A percentile compares a stretch with the other conserved stretches of the same genome.
These are phyloP conservation scores for Lucilia sericata DNA, from an alignment of 1,140 invertebrate species.

Conservation along the genomic window DNA sequence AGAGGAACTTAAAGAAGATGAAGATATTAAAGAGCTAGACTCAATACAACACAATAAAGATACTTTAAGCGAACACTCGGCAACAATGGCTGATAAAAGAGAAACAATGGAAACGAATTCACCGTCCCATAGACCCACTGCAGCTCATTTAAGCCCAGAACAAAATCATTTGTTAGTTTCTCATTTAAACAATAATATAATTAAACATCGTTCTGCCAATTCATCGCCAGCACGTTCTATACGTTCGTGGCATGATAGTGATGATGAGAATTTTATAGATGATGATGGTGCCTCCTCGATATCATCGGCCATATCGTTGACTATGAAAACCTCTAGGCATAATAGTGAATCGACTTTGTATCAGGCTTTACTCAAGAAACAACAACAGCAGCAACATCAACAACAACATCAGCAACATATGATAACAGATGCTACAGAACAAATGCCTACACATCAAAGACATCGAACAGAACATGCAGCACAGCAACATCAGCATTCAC, in stretches of 20 bases:
- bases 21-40: conserved; percentile 46
- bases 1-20: conserved; percentile 57
- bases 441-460: conserved; percentile 46
- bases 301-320: conserved; percentile 64
- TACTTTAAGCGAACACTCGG: not conserved
- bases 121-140: not conserved
- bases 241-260: conserved; percentile 60
- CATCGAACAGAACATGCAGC: conserved; percentile 40
- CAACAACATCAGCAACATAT: conserved; percentile 56
- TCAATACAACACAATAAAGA: conserved; percentile 50
- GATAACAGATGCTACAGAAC: conserved; percentile 51
- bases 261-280: conserved; percentile 51
- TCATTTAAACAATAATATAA: conserved; percentile 44
- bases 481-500: conserved; percentile 44
- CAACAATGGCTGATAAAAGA: not conserved
- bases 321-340: conserved; percentile 59
- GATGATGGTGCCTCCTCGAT: conserved; percentile 61
- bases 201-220: conserved; percentile 59
- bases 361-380: conserved; percentile 41
- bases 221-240: conserved; percentile 62
- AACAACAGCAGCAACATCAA: conserved; percentile 52
- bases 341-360: conserved; percentile 52
- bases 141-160: conserved; percentile 38
- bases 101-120: not conserved
- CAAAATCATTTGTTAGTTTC: conserved; percentile 19